Conservation (phyloP, 1,140 invertebrate species). For the Rhagoletis zephyria region DNA sequence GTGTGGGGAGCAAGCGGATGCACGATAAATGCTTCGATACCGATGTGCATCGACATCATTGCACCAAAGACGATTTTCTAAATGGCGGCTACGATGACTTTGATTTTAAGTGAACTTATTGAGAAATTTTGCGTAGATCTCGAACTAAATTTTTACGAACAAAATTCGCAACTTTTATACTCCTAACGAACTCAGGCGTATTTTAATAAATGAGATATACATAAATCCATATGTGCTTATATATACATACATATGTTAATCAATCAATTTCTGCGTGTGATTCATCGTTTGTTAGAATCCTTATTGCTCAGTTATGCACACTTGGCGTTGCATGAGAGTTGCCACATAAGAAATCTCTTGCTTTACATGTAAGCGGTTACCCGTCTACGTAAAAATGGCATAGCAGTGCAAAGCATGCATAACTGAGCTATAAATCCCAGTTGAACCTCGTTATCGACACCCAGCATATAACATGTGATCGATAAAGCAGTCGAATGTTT, state of each 20-base stretch:
- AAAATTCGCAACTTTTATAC: not conserved
- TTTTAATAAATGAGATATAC: not conserved
- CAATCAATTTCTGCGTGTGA: not conserved
- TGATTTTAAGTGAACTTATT: slow-evolving; percentile 67
- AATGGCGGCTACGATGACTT: slow-evolving; percentile 65
- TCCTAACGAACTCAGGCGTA: not conserved
- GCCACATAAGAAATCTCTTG: too few relatives aligned
- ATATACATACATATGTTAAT: not conserved
- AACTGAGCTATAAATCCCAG: too few relatives aligned
- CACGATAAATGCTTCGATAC: slow-evolving; percentile 69
- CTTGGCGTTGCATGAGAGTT: too few relatives aligned
- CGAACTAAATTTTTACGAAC: not conserved
- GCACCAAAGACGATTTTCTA: slow-evolving; percentile 63
- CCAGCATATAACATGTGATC: too few relatives aligned
- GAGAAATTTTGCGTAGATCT: slow-evolving; percentile 52
- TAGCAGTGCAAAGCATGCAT: too few relatives aligned
- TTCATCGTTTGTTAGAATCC: too few relatives aligned
- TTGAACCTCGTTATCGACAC: too few relatives aligned
- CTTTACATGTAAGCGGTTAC: too few relatives aligned
- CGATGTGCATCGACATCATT: slow-evolving; percentile 68
- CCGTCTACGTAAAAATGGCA: too few relatives aligned
- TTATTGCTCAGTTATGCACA: too few relatives aligned
- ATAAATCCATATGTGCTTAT: not conserved
- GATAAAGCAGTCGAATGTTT: too few relatives aligned
- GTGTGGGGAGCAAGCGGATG: slow-evolving; percentile 58